Evolutionary conservation across 2,797 vertebrate species (phyloP), one percentile per base, ranked within the genome.

Genomic region (Synaphobranchus kaupii): DNA sequence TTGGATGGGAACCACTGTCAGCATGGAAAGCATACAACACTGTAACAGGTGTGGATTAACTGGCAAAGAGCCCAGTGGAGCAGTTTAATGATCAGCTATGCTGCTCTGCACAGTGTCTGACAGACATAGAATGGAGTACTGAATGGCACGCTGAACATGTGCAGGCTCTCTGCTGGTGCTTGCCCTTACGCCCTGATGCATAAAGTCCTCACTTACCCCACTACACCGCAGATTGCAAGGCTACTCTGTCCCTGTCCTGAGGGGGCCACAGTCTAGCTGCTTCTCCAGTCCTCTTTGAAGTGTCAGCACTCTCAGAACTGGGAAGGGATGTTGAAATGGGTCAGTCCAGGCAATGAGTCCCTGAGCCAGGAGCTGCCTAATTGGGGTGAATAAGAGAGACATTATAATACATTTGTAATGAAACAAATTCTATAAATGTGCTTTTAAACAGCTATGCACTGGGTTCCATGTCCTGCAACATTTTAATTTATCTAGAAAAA

Each of bases 241-340:
- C 63, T n/a, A 9, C 63, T 66, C 63, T 17, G 17, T 15, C 22
- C 58, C 58, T 60, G 58, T 60, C 58, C 58, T 60, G 58, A 15
- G 58, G 88, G 88, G 92, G 0, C 93, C 93, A 91, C 88, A 86
- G 83, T 87, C 50, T 28, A 88, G 87, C 50, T n/a, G 25, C 2
- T 34, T 3, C 12, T 73, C n/a, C 68, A 73, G 28, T 13, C 13
- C n/a, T 34, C 8, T 34, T 34, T 73, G 28, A 73, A 34, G 25
- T 0, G 3, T 6, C 4, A 68, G 2, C 17, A 44, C 34, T 13
- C 17, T 47, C 17, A 34, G 68, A 73, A 34, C 31, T 7, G 39
- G 39, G 34, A 0, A 12, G 17, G 73, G 73, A 5, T 20, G 73
- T 9, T 47, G 73, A 47, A 78, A 39, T 47, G 39, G 17, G 28